Base-by-base conservation (phyloP, 2,797 vertebrate genomes). In the Falco novaeseelandiae region DNA sequence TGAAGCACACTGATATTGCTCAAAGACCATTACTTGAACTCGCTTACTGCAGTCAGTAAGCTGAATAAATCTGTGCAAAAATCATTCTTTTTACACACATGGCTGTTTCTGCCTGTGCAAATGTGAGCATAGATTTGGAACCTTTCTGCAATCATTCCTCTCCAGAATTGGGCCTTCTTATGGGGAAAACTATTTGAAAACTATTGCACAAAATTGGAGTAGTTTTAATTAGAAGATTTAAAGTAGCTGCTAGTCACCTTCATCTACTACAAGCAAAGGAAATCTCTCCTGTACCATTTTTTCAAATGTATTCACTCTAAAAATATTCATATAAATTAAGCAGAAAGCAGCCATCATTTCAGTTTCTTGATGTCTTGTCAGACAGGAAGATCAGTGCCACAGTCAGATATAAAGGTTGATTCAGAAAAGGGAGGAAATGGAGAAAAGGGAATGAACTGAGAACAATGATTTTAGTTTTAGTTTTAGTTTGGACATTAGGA, bases 31-130 rank as follows among this genome's bases (percentile, higher is more conserved):
- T 90, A 46, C 36, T 67, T 80, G 27, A 55, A 66, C 3, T 66
- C 11, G n/a, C 3, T 74, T 30, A 55, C 17, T 82, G 25, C 26
- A 79, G 20, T 25, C n/a, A 26, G 4, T 22, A 38, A 1, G 2
- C 8, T 67, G 48, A 59, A 32, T n/a, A 76, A 65, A 48, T 32
- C 8, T 6, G 14, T 69, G 29, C 16, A 72, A 71, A 73, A 54
- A n/a, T 54, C 0, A 5, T 10, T 48, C 36, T 46, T 65, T n/a
- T 11, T 11, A 8, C 16, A 29, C 0, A 2, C 19, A 15, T 71
- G 25, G 2, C 5, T 66, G 4, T 44, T 83, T 87, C 42, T 89
- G 14, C 19, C 20, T 66, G 6, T 52, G 17, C 34, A 84, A 91
- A 67, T 42, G 5, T 65, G 13, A 66, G 11, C 22, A 17, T 36